Evolutionary conservation across 2,113 vertebrate genomes (phyloP).

Genomic region (Callaeas wilsoni): DNA sequence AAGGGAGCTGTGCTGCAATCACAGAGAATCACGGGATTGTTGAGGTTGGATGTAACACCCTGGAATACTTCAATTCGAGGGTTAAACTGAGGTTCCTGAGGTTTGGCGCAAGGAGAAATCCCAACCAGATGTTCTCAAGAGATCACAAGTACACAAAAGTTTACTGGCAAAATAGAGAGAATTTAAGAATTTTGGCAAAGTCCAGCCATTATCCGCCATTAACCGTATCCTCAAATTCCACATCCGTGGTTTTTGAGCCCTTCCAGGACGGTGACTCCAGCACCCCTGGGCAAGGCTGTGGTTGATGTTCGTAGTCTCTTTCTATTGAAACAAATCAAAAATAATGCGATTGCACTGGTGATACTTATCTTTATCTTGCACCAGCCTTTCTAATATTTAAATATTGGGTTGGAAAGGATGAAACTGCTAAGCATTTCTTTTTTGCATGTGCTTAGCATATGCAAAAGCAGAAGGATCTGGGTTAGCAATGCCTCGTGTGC

Average conservation of each 20-base stretch:
- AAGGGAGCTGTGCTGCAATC: background rate
- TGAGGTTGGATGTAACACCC: no score
- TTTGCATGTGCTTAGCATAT: background rate
- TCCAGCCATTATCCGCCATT: background rate
- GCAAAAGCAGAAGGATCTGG: background rate
- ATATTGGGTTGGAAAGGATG: background rate
- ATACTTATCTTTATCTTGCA: background rate
- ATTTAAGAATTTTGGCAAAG: background rate
- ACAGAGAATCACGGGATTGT: fast-evolving
- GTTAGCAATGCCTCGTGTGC: background rate
- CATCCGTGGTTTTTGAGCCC: background rate
- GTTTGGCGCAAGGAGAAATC: fast-evolving
- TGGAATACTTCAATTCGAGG: background rate
- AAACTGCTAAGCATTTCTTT: background rate
- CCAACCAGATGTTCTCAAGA: background rate
- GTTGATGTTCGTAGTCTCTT: background rate
- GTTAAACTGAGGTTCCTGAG: background rate
- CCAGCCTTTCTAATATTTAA: background rate
- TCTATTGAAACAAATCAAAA: background rate
- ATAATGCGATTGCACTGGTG: background rate
- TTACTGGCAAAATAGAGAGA: background rate
- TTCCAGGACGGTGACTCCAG: background rate
- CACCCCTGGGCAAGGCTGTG: background rate
- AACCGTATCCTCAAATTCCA: background rate
- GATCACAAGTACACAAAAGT: background rate